These are phyloP conservation scores for Nymphalis io DNA, from an alignment of 1,140 invertebrate species.

Conservation along the genomic window DNA sequence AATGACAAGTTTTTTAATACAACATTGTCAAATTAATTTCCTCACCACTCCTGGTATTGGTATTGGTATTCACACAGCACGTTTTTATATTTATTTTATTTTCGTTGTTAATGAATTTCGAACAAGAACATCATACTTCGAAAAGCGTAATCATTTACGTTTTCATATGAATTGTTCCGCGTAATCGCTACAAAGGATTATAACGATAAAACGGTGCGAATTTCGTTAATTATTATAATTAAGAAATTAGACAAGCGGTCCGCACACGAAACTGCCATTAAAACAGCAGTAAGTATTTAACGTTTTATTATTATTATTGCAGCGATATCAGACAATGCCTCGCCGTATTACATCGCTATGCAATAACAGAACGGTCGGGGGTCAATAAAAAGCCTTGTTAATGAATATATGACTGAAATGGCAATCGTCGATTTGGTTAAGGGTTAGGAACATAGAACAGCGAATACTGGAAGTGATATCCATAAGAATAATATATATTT, in stretches of 20 bases:
- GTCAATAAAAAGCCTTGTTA: constrained; percentile 50
- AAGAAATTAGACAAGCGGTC: constrained; percentile 53
- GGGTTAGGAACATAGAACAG: constrained; percentile 30
- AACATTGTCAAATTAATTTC: too few species aligned
- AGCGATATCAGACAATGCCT: constrained; percentile 47
- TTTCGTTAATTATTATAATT: constrained; percentile 56
- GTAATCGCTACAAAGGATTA: constrained; percentile 14
- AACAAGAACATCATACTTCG: too few species aligned
- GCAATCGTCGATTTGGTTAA: constrained; percentile 46
- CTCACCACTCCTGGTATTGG: too few species aligned
- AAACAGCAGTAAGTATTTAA: constrained; percentile 54
- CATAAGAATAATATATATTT: too few species aligned
- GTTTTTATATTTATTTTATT: too few species aligned
- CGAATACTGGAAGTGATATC: neutral
- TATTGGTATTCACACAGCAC: too few species aligned
- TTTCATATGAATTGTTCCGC: too few species aligned
- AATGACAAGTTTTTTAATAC: too few species aligned
- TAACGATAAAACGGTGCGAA: constrained; percentile 49
- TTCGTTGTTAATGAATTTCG: too few species aligned
- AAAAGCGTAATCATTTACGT: too few species aligned
- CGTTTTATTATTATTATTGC: constrained; percentile 62
- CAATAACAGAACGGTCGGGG: constrained; percentile 43
- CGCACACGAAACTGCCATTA: constrained; percentile 50
- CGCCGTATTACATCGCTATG: constrained; percentile 49
- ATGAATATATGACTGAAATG: constrained; percentile 57